phyloP scores from a whole-genome alignment of 2,888 invertebrate genomes.

The Enchytraeus crypticus region DNA sequence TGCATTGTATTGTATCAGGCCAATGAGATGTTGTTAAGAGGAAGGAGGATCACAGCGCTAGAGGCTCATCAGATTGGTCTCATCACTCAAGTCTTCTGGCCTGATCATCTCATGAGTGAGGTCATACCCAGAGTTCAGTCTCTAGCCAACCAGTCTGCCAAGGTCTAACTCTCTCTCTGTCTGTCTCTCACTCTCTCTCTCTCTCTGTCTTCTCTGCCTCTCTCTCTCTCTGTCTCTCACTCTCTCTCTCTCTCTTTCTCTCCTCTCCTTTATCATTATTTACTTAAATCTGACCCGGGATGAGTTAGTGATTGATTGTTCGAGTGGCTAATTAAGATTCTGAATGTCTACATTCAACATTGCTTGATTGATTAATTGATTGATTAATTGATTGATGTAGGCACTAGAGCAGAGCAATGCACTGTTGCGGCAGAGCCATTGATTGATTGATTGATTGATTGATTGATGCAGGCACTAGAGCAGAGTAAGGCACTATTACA shows the following conservation, averaged over 20 bases:
- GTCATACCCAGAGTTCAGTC: slow-evolving; percentile 61
- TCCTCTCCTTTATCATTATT: too few species aligned
- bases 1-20: slow-evolving; percentile 53
- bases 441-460: background rate
- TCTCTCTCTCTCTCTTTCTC: too few species aligned
- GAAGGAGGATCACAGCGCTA: slow-evolving; percentile 67
- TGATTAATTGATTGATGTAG: background rate
- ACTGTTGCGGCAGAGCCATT: background rate
- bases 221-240: too few species aligned
- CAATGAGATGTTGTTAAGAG: slow-evolving; percentile 62
- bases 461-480: slow-evolving; percentile 44
- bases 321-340: too few species aligned
- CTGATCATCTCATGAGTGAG: slow-evolving; percentile 67
- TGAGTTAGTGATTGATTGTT: too few species aligned
- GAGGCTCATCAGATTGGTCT: slow-evolving; percentile 71
- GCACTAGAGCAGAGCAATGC: background rate
- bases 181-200: background rate
- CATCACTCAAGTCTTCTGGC: slow-evolving; percentile 70
- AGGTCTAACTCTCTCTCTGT: slow-evolving; percentile 56
- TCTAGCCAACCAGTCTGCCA: slow-evolving; percentile 65
- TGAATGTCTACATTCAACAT: too few species aligned
- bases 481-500: slow-evolving; percentile 53
- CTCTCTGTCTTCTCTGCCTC: too few species aligned
- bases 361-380: too few species aligned
- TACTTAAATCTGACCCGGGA: too few species aligned